A percentile compares a stretch with the other conserved stretches of the same genome.
phyloP scores from a whole-genome alignment of 2,113 vertebrate genomes.

The Triplophysa rosa region DNA sequence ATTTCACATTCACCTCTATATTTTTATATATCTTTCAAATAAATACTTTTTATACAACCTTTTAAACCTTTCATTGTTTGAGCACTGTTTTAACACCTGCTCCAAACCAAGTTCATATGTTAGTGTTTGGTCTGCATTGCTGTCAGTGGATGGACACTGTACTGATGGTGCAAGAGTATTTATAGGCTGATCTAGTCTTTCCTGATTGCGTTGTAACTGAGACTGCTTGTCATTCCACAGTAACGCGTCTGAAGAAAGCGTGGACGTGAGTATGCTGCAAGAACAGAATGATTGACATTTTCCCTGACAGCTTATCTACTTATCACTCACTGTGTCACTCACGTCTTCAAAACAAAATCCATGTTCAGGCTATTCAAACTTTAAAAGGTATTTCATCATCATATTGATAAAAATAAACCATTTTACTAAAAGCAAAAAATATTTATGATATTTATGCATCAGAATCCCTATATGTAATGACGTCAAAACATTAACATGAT shows the following conservation, averaged over 20 bases:
- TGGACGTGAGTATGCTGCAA: constrained; percentile 1
- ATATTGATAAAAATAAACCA: background rate
- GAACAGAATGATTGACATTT: constrained; percentile 15
- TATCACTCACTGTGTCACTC: background rate
- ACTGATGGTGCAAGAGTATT: constrained; percentile 5
- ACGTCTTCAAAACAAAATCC: background rate
- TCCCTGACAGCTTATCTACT: constrained; percentile 13
- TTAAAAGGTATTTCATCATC: background rate
- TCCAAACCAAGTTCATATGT: too few relatives aligned
- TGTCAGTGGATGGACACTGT: background rate
- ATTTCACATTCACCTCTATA: too few relatives aligned
- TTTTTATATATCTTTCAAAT: too few relatives aligned
- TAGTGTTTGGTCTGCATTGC: background rate
- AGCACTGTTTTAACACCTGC: too few relatives aligned
- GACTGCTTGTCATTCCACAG: constrained; percentile 36
- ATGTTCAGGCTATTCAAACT: background rate
- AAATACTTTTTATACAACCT: too few relatives aligned
- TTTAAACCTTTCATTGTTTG: too few relatives aligned
- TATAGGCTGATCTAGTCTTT: constrained; percentile 30
- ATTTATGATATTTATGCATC: background rate
- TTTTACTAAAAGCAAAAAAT: background rate
- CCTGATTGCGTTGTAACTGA: constrained; percentile 31
- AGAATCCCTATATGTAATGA: too few relatives aligned
- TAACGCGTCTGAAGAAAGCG: constrained; percentile 20
- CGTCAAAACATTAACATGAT: background rate